Conservation (phyloP, 2,888 invertebrate genomes). For the Buathra laborator region DNA sequence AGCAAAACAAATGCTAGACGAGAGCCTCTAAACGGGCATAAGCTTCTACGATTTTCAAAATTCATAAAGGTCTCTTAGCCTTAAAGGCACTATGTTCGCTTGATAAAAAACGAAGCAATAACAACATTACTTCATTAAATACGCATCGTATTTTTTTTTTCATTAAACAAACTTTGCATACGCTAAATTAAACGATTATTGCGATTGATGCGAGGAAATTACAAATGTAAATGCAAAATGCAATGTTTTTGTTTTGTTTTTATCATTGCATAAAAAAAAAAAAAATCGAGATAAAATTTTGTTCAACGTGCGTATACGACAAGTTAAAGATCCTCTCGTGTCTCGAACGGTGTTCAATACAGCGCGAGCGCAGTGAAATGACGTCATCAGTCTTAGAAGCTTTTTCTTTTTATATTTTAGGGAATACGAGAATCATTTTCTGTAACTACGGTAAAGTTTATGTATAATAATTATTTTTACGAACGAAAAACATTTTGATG, state of each 20-base stretch:
- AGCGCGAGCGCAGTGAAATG: slow-evolving; percentile 20
- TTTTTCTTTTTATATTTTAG: slow-evolving; percentile 19
- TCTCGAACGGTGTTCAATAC: neutral
- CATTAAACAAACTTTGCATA: neutral
- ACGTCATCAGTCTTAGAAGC: neutral
- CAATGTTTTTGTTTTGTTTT: neutral
- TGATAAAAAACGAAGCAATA: neutral
- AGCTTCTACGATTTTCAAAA: neutral
- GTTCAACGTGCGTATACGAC: neutral
- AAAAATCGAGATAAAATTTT: neutral
- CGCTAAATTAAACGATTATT: neutral
- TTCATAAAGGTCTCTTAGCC: neutral
- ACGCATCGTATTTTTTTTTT: neutral
- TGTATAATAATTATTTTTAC: neutral
- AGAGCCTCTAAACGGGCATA: neutral
- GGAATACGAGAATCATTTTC: slow-evolving; percentile 39
- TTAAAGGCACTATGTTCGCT: neutral
- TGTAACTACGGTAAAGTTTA: slow-evolving; percentile 37
- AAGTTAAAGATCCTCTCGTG: slow-evolving; percentile 1
- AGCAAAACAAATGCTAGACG: neutral
- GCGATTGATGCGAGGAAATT: neutral
- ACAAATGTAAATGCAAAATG: neutral
- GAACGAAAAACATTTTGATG: too few species aligned
- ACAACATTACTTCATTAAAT: neutral
- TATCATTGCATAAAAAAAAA: neutral